Percentiles rank a stretch among this genome's conserved stretches.
Conservation (phyloP, 1,140 invertebrate genomes). For the Papilio machaon region DNA sequence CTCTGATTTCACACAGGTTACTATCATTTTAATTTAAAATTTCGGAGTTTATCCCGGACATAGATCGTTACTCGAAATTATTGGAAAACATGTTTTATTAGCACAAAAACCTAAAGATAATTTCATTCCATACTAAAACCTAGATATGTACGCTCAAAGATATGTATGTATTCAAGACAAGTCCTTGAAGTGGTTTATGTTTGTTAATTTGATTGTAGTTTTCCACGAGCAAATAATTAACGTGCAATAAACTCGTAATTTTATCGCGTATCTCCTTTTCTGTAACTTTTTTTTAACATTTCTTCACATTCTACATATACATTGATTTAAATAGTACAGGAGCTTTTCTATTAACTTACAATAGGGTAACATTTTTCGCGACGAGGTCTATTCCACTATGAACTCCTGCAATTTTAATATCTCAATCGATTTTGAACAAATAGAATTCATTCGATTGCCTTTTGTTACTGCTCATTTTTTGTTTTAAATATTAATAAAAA, state of each 20-base stretch:
- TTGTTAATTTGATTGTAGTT: conserved; percentile 20
- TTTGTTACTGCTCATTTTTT: neutral
- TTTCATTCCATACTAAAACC: neutral
- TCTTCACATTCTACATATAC: neutral
- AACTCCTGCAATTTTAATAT: neutral
- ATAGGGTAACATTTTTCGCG: neutral
- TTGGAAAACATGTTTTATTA: too few relatives aligned
- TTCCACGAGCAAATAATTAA: conserved; percentile 19
- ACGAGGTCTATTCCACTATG: neutral
- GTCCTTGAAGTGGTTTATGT: conserved; percentile 3
- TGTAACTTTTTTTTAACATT: neutral
- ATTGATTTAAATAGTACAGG: neutral
- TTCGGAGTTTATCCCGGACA: too few relatives aligned
- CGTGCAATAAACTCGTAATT: neutral
- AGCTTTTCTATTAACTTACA: neutral
- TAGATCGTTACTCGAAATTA: neutral
- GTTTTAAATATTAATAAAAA: neutral
- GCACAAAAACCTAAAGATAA: neutral
- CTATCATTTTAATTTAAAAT: neutral
- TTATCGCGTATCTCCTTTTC: neutral
- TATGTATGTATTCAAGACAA: neutral
- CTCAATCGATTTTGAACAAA: neutral
- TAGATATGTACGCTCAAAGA: neutral
- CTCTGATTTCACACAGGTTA: neutral
- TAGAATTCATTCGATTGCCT: neutral